Base-by-base conservation (phyloP, 2,888 invertebrate species). In the Hybos culiciformis region DNA sequence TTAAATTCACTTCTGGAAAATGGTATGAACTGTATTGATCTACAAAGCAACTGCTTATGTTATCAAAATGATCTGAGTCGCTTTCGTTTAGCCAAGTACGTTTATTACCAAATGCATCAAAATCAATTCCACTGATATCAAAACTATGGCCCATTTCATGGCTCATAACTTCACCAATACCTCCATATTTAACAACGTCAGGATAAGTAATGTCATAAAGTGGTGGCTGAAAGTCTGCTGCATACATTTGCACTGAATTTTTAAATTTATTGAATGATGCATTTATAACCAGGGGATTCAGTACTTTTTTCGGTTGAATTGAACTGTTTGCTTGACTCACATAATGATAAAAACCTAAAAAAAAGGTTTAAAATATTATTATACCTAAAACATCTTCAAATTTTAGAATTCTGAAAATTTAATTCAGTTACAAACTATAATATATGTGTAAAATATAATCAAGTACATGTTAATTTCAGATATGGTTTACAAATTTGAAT, bases 71-170 rank as follows among this genome's bases (percentile, higher is more conserved):
- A 20, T 21, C 6, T n/a, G n/a, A 11, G 14, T n/a, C 36, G 14
- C 6, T 36, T 9, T 36, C 19, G 14, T 2, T 20, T 21, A 14
- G 32, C 33, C 40, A 40, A 32, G 21, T 15, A 15, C 21, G 14
- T 23, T 23, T 17, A 15, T 17, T 8, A 31, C 24, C 32, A n/a
- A 39, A 19, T 4, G 5, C 20, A 34, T 39, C 39, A 24, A 39
- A 39, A 5, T 32, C 24, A 14, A 19, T 18, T 24, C 37, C 37
- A 32, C 26, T 23, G 14, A 41, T 23, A 44, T 44, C 44, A 33
- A 44, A 32, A 19, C 36, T 19, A 38, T 44, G 44, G 1, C 31
- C 37, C 17, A 44, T 37, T 32, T 46, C 46, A 33, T 46, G 46
- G 18, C 29, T 43, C 11, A 43, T 41, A 19, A 34, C 33, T 12